Conservation (phyloP, 2,888 invertebrate species). For the Scaptomyza cyrtandrae region DNA sequence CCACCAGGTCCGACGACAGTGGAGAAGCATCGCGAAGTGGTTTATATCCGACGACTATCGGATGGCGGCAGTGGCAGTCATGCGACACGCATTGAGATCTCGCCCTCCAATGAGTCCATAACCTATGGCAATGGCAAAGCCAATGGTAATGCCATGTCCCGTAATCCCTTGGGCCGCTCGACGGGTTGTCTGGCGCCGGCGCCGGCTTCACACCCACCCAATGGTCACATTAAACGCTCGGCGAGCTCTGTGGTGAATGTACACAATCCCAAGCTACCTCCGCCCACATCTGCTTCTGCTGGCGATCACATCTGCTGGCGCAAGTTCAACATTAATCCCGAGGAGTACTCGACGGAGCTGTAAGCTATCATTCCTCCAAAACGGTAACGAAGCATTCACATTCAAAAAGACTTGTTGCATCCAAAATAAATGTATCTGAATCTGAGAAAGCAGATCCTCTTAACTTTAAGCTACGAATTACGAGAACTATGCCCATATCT, state of each 20-base stretch:
- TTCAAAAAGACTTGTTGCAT: slow-evolving; percentile 76
- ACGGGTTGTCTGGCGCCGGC: slow-evolving; percentile 66
- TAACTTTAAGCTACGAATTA: slow-evolving; percentile 64
- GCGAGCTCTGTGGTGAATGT: slow-evolving; percentile 76
- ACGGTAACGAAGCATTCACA: slow-evolving; percentile 70
- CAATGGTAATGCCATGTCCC: slow-evolving; percentile 61
- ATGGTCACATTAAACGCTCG: slow-evolving; percentile 72
- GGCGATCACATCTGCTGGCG: slow-evolving; percentile 86
- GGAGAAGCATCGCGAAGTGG: slow-evolving; percentile 83
- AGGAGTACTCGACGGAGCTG: slow-evolving; percentile 85
- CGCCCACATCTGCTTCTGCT: slow-evolving; percentile 64
- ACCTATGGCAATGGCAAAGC: slow-evolving; percentile 75
- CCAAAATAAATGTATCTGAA: slow-evolving; percentile 72
- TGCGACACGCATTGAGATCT: slow-evolving; percentile 84
- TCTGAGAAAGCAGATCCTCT: slow-evolving; percentile 45
- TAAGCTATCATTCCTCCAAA: slow-evolving; percentile 55
- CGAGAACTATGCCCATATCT: slow-evolving; percentile 67
- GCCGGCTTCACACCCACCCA: slow-evolving; percentile 37
- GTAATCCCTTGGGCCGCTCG: slow-evolving; percentile 75
- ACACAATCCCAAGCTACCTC: slow-evolving; percentile 71
- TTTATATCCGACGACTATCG: slow-evolving; percentile 82
- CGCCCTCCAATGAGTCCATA: slow-evolving; percentile 83
- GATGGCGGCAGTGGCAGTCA: slow-evolving; percentile 80
- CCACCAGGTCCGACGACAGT: slow-evolving; percentile 44
- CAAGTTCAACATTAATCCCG: slow-evolving; percentile 84